Conservation (phyloP, 2,888 invertebrate species). For the Oscheius myriophilus region DNA sequence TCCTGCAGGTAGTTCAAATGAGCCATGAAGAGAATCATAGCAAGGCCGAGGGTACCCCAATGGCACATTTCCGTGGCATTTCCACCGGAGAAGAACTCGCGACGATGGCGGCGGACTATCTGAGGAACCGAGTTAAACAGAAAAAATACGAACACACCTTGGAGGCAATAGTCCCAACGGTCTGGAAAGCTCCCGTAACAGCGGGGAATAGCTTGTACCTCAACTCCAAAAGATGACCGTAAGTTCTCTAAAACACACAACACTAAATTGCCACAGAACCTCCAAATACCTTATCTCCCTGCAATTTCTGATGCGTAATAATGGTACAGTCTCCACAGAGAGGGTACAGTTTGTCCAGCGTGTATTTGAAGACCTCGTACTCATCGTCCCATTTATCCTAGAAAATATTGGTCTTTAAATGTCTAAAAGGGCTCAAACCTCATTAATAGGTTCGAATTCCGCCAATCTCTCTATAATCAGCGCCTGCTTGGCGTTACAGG, state of each 20-base stretch:
- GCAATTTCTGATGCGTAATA: constrained; percentile 49
- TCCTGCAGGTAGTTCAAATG: constrained; percentile 43
- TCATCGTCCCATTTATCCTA: constrained; percentile 53
- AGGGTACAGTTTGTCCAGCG: constrained; percentile 50
- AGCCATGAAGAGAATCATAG: constrained; percentile 31
- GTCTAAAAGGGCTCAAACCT: constrained; percentile 32
- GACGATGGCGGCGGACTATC: constrained; percentile 23
- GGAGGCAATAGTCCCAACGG: constrained; percentile 8
- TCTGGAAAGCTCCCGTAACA: neutral
- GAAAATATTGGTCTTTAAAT: neutral
- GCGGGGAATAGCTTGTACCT: constrained; percentile 21
- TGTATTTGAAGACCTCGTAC: constrained; percentile 47
- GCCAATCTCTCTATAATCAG: constrained; percentile 42
- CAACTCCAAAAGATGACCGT: constrained; percentile 11
- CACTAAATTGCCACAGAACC: neutral
- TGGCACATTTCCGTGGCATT: constrained; percentile 32
- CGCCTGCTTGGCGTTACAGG: constrained; percentile 52
- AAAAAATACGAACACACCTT: neutral
- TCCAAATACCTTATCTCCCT: constrained; percentile 44
- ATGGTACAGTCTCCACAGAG: constrained; percentile 52
- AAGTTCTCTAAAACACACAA: neutral
- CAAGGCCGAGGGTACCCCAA: constrained; percentile 25
- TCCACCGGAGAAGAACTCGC: constrained; percentile 47
- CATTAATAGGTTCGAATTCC: constrained; percentile 53
- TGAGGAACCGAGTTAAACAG: neutral